A percentile compares a stretch with the other conserved stretches of the same genome.
These are phyloP conservation scores for Nymphalis io DNA, from an alignment of 1,140 invertebrate genomes.

Conservation along the genomic window DNA sequence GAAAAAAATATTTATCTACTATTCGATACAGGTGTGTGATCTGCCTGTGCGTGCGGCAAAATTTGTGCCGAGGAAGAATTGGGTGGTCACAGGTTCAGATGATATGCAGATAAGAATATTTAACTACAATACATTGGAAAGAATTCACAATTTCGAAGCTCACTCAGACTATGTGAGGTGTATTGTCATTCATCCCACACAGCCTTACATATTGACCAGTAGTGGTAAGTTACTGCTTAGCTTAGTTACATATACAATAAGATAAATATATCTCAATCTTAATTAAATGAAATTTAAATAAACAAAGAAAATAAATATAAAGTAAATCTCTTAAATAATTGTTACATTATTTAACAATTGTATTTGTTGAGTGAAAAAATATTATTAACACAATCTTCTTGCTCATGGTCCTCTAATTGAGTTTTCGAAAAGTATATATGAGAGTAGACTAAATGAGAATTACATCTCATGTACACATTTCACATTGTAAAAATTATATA, in stretches of 20 bases:
- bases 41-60: slow-evolving; percentile 96
- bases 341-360: too few species aligned
- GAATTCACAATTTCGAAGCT: slow-evolving; percentile 97
- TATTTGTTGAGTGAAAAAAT: too few species aligned
- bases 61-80: slow-evolving; percentile 98
- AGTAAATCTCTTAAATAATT: too few species aligned
- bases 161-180: slow-evolving; percentile 99
- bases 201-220: slow-evolving; percentile 97
- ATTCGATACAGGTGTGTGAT: slow-evolving; percentile 89
- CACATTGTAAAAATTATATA: too few species aligned
- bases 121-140: slow-evolving; percentile 99
- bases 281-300: background rate
- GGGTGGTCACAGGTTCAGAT: slow-evolving; percentile 99
- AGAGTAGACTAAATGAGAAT: too few species aligned
- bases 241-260: background rate
- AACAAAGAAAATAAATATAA: background rate
- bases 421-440: too few species aligned
- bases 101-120: slow-evolving; percentile 97
- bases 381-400: too few species aligned
- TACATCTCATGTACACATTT: too few species aligned
- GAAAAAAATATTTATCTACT: background rate
- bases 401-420: too few species aligned
- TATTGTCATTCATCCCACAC: slow-evolving; percentile 98
- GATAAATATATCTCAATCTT: background rate
- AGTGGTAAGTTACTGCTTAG: slow-evolving; percentile 92